Percentiles rank a stretch among this genome's conserved stretches.
phyloP scores from a whole-genome alignment of 2,113 vertebrate species.

The Synodontis membranacea region DNA sequence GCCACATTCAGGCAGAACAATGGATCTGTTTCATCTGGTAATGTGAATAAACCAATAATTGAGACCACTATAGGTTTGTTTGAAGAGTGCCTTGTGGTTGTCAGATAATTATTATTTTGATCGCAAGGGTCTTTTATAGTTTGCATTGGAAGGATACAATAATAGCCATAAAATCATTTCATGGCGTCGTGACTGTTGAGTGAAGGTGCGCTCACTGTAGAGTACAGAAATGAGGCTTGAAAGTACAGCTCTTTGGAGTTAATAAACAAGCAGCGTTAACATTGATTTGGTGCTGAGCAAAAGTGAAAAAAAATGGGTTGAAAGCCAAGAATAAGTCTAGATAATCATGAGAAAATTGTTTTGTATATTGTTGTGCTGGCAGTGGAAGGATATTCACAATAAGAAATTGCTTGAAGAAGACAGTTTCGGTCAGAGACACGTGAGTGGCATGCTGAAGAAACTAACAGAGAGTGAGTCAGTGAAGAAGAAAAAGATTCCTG shows the following conservation, averaged over 20 bases:
- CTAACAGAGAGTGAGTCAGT: slow-evolving; percentile 4
- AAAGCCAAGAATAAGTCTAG: not conserved
- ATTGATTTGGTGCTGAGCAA: not conserved
- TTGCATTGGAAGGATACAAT: not conserved
- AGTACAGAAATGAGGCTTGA: not conserved
- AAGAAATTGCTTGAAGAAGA: not conserved
- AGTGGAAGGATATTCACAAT: not conserved
- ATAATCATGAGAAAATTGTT: not conserved
- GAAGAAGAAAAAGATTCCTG: not conserved
- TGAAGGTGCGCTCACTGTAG: not conserved
- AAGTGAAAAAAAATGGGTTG: not conserved
- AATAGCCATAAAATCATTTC: not conserved
- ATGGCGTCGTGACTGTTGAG: not conserved
- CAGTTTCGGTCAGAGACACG: not conserved
- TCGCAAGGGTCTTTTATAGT: not conserved
- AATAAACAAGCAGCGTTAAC: not conserved
- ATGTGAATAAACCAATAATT: not conserved
- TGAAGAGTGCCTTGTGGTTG: not conserved
- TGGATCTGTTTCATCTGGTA: not conserved
- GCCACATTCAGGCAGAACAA: not conserved
- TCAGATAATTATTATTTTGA: not conserved
- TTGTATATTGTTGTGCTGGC: not conserved
- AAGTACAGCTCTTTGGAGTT: not conserved
- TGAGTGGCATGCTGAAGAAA: not conserved
- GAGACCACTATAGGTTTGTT: not conserved